Evolutionary conservation across 53 echinoderm and acorn worm species (phyloP).

Genomic region (Paracentrotus lividus): DNA sequence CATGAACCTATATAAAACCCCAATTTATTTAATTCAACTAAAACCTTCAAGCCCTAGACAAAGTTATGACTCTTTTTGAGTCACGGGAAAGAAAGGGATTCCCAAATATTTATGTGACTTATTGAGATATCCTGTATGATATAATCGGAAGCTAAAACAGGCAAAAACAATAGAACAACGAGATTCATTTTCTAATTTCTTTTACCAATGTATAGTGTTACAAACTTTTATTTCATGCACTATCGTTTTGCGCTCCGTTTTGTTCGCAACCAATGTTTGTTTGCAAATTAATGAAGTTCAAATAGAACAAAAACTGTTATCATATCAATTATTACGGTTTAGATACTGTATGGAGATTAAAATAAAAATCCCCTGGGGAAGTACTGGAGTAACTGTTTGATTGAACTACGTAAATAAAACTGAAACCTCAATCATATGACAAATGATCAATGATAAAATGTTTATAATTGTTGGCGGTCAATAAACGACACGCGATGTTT

Average conservation of each 20-base stretch:
- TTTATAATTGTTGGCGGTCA: background rate
- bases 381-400: background rate
- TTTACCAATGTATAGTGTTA: too few relatives aligned
- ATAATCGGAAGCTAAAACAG: background rate
- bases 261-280: too few relatives aligned
- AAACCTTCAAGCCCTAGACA: too few relatives aligned
- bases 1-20: background rate
- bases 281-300: background rate
- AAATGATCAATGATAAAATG: background rate
- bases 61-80: too few relatives aligned
- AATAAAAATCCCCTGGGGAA: constrained; percentile 10
- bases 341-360: background rate
- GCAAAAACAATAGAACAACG: background rate
- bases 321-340: background rate
- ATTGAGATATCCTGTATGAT: too few relatives aligned
- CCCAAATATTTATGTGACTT: too few relatives aligned
- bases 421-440: constrained; percentile 14
- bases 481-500: background rate
- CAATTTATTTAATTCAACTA: background rate
- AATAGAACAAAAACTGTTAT: background rate
- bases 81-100: too few relatives aligned
- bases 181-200: too few relatives aligned
- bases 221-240: too few relatives aligned
- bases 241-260: too few relatives aligned
- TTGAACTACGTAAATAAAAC: background rate